These are phyloP conservation scores for Drosophila silvestris DNA, from an alignment of 2,888 invertebrate genomes.

Conservation along the genomic window DNA sequence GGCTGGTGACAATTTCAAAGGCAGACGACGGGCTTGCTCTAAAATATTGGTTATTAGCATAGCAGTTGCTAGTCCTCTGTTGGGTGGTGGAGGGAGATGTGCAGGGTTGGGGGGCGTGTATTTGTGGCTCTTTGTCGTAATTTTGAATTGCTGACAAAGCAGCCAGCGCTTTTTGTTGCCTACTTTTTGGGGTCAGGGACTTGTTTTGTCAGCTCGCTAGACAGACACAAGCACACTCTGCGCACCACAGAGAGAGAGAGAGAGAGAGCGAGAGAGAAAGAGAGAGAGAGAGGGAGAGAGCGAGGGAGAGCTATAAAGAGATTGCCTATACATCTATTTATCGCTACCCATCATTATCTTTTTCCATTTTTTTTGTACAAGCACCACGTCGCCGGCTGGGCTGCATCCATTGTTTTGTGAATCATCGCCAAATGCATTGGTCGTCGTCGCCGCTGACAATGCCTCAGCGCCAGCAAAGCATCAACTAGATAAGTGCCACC, in stretches of 20 bases:
- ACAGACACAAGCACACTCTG: conserved; percentile 17
- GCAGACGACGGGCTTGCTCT: conserved; percentile 60
- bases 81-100: neutral
- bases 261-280: neutral
- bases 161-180: conserved; percentile 69
- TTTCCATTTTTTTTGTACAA: neutral
- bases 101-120: neutral
- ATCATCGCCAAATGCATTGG: conserved; percentile 72
- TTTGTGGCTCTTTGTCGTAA: conserved; percentile 4
- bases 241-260: neutral
- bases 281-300: neutral
- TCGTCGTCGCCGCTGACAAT: conserved; percentile 57
- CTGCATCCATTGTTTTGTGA: conserved; percentile 74
- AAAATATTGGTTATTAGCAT: conserved; percentile 77
- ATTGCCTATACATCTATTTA: conserved; percentile 66
- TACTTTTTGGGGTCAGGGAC: conserved; percentile 80
- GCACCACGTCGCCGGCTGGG: conserved; percentile 32
- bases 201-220: conserved; percentile 68
- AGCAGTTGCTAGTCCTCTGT: conserved; percentile 20
- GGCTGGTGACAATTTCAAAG: conserved; percentile 50
- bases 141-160: conserved; percentile 68
- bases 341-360: conserved; percentile 54
- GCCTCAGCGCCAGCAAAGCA: conserved; percentile 39
- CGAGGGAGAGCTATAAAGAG: conserved; percentile 4
- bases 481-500: conserved; percentile 54